Percentiles rank a stretch among this genome's conserved stretches.
Conservation (phyloP, 2,113 vertebrate genomes). For the Daubentonia madagascariensis region DNA sequence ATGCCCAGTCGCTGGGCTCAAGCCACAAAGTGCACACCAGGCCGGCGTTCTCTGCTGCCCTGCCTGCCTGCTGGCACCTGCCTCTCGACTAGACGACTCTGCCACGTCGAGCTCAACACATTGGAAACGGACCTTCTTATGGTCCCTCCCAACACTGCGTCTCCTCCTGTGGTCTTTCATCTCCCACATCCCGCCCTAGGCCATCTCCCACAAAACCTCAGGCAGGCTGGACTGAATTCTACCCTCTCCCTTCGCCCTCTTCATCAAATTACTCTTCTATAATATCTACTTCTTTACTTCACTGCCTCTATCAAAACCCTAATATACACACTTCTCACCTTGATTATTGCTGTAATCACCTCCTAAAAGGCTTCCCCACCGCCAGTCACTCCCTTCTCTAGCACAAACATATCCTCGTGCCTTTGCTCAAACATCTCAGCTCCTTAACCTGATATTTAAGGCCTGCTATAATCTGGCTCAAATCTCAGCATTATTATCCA, state of each 20-base stretch:
- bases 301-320: neutral
- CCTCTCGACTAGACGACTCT: neutral
- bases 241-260: neutral
- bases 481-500: neutral
- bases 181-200: neutral
- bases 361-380: neutral
- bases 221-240: neutral
- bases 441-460: neutral
- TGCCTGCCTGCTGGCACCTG: neutral
- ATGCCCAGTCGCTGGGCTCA: neutral
- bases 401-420: neutral
- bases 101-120: neutral
- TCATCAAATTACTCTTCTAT: neutral
- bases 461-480: neutral
- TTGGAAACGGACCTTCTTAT: neutral
- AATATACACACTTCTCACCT: neutral
- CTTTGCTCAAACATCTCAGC: neutral
- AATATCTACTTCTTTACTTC: neutral
- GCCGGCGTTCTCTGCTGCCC: neutral
- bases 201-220: neutral
- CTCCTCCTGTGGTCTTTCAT: neutral
- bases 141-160: neutral
- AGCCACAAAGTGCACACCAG: neutral
- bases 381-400: neutral
- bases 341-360: neutral